These are phyloP conservation scores for Melanotaenia trifasciata DNA, from an alignment of 2,797 vertebrate species.

Conservation along the genomic window DNA sequence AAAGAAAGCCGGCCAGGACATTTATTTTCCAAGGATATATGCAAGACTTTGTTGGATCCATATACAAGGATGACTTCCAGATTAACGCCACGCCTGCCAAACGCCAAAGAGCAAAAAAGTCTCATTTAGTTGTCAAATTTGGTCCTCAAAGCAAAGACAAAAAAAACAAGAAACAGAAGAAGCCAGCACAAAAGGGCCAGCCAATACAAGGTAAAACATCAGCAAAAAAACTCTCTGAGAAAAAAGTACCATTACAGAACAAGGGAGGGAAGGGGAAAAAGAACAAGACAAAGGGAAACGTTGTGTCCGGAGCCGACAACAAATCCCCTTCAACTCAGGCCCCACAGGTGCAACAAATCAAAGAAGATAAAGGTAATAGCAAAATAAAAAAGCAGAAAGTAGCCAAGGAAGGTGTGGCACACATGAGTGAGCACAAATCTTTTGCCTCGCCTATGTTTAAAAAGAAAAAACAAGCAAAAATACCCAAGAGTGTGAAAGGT, in stretches of 20 bases:
- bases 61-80: conserved; percentile 59
- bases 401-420: conserved; percentile 23
- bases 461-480: conserved; percentile 76
- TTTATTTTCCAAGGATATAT: conserved; percentile 75
- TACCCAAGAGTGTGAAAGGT: conserved; percentile 62
- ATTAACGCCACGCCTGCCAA: conserved; percentile 66
- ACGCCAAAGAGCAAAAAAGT: conserved; percentile 71
- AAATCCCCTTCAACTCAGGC: conserved; percentile 39
- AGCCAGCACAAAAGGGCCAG: conserved; percentile 55
- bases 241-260: conserved; percentile 60
- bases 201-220: conserved; percentile 38
- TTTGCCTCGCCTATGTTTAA: conserved; percentile 60
- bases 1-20: conserved; percentile 73
- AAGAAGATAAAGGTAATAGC: conserved; percentile 68
- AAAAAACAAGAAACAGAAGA: conserved; percentile 73
- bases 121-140: conserved; percentile 79
- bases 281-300: conserved; percentile 47
- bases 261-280: conserved; percentile 72
- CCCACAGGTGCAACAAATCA: conserved; percentile 45
- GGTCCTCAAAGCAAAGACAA: conserved; percentile 77
- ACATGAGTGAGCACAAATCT: conserved; percentile 49
- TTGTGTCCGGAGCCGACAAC: conserved; percentile 30
- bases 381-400: conserved; percentile 76
- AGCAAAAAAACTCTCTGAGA: conserved; percentile 32
- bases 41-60: conserved; percentile 66